A percentile compares a stretch with the other conserved stretches of the same genome.
phyloP scores from a whole-genome alignment of 2,113 vertebrate species.

The Ophiodon elongatus region DNA sequence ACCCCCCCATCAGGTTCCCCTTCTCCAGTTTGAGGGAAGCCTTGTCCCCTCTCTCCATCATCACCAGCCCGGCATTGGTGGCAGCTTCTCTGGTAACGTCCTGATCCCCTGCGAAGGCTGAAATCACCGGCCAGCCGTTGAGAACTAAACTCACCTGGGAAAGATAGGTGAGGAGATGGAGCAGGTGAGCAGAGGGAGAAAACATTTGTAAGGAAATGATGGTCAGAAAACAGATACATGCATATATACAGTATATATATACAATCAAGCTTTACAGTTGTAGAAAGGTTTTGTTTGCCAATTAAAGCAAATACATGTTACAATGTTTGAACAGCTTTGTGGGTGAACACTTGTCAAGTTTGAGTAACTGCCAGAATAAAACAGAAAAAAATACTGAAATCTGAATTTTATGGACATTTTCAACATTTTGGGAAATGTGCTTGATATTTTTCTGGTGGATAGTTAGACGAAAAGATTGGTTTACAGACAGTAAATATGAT shows the following conservation, averaged over 20 bases:
- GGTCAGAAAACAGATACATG: not conserved
- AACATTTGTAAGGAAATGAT: not conserved
- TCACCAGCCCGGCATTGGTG: conserved; percentile 88
- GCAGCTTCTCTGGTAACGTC: conserved; percentile 91
- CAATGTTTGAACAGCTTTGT: too few relatives aligned
- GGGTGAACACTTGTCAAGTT: too few relatives aligned
- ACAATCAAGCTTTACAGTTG: too few relatives aligned
- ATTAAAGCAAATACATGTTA: too few relatives aligned
- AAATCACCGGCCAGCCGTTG: conserved; percentile 90
- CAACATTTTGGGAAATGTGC: not conserved
- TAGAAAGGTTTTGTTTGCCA: too few relatives aligned
- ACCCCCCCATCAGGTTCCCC: conserved; percentile 91
- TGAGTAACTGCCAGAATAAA: too few relatives aligned
- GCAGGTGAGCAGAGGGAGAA: not conserved
- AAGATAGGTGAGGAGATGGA: not conserved
- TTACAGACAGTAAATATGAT: too few relatives aligned
- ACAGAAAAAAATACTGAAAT: not conserved
- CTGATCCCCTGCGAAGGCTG: conserved; percentile 90
- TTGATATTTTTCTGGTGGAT: not conserved
- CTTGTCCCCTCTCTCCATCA: conserved; percentile 90
- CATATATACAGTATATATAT: not conserved
- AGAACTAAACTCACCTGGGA: conserved; percentile 88
- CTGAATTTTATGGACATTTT: not conserved
- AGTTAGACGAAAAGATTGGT: too few relatives aligned
- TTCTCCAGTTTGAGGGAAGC: conserved; percentile 89